Base-by-base conservation (phyloP, 2,888 invertebrate genomes). In the Linhomoeus sp. region DNA sequence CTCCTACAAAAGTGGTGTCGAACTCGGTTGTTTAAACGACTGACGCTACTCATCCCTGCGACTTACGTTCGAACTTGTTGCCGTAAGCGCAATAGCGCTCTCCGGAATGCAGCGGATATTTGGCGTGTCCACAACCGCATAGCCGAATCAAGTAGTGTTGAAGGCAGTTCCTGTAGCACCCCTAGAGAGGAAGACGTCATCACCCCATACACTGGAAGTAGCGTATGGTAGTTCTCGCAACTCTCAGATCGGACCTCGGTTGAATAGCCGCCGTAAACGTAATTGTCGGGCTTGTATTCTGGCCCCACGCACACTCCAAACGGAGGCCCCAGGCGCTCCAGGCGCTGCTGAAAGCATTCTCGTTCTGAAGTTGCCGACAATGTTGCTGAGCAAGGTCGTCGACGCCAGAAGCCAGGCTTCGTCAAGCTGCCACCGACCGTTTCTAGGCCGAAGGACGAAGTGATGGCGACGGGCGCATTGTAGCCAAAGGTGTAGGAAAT, bases 401-500 rank as follows among this genome's bases (percentile, higher is more conserved):
- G n/a, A n/a, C n/a, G n/a, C n/a, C n/a, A n/a, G n/a, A n/a, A n/a
- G n/a, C n/a, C n/a, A n/a, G n/a, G n/a, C n/a, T n/a, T n/a, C n/a
- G n/a, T n/a, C n/a, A n/a, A n/a, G n/a, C n/a, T n/a, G n/a, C n/a
- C n/a, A n/a, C n/a, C n/a, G n/a, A n/a, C 62, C 38, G 58, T 60
- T 57, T 63, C 64, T 15, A 63, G 46, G 7, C 63, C 63, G 43
- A 63, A 63, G 2, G 59, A 59, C 9, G 64, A 64, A 5, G 64
- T 55, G 48, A 62, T 60, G 9, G 63, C 64, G 7, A 60, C 59
- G 1, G 63, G 63, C 3, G 63, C 63, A 41, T 53, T 53, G 50
- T 64, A 63, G 25, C 63, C 62, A 41, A 62, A 62, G 2, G 59
- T 61, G 45, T 62, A 64, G 1, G 63, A 63, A 45, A 64, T 64